phyloP scores from a whole-genome alignment of 2,888 invertebrate species.

The Hybos culiciformis region DNA sequence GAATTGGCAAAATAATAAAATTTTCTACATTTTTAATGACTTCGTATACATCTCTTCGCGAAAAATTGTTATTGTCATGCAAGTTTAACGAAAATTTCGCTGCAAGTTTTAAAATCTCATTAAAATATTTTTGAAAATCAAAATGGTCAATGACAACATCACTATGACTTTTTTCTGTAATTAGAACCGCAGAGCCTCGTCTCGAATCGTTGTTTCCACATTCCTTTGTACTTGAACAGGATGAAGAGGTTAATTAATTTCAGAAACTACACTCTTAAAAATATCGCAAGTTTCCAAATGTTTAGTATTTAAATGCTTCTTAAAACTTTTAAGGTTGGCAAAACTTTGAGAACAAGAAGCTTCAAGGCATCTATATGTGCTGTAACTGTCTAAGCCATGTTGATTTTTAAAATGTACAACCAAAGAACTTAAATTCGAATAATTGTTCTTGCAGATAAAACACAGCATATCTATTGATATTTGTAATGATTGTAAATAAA shows the following conservation, averaged over 20 bases:
- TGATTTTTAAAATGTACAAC: no score
- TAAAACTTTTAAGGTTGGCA: background rate
- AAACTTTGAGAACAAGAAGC: background rate
- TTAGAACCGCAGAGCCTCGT: no score
- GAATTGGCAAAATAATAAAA: background rate
- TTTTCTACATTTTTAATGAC: background rate
- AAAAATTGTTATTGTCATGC: background rate
- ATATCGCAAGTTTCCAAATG: no score
- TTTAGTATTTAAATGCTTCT: background rate
- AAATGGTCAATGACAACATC: no score
- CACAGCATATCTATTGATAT: no score
- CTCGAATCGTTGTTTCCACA: no score
- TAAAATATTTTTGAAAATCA: conserved; percentile 1
- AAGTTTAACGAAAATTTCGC: background rate
- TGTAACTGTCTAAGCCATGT: background rate
- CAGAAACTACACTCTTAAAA: no score
- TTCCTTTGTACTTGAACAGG: no score
- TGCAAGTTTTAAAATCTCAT: background rate
- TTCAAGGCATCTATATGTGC: background rate
- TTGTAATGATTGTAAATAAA: no score
- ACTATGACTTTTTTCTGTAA: no score
- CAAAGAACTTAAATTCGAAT: background rate
- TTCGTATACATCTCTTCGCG: background rate
- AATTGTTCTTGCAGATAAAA: background rate
- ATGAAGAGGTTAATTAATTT: no score